phyloP scores from a whole-genome alignment of 1,140 invertebrate species.

The Drosophila oshimai region DNA sequence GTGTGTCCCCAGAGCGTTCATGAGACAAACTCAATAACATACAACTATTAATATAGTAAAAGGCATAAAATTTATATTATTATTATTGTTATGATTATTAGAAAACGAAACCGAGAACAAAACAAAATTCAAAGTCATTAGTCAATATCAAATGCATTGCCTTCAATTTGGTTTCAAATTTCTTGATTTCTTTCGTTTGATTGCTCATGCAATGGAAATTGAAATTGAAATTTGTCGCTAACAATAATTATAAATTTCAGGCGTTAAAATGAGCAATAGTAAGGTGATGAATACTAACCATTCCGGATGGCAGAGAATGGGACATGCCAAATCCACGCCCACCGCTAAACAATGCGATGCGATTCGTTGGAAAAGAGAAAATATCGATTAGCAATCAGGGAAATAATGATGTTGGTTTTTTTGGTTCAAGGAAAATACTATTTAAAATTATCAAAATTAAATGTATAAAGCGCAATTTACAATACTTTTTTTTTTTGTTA shows the following conservation, averaged over 20 bases:
- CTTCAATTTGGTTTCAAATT: slow-evolving; percentile 9
- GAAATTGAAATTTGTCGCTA: slow-evolving; percentile 54
- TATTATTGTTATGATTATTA: slow-evolving; percentile 39
- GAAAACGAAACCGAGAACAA: slow-evolving; percentile 44
- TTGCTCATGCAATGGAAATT: slow-evolving; percentile 64
- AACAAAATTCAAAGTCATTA: slow-evolving; percentile 39
- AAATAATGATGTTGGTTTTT: slow-evolving; percentile 42
- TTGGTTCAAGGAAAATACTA: not conserved
- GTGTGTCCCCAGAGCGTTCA: slow-evolving; percentile 78
- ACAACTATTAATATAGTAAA: slow-evolving; percentile 62
- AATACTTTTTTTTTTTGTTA: slow-evolving; percentile 8
- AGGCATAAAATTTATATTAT: slow-evolving; percentile 56
- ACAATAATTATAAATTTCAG: slow-evolving; percentile 50
- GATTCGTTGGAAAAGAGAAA: slow-evolving; percentile 22
- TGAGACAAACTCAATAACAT: slow-evolving; percentile 81
- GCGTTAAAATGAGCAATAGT: slow-evolving; percentile 2
- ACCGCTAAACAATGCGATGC: slow-evolving; percentile 57
- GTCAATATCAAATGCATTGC: slow-evolving; percentile 37
- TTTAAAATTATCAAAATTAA: slow-evolving; percentile 38
- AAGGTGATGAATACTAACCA: slow-evolving; percentile 68
- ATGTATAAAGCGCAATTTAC: slow-evolving; percentile 67
- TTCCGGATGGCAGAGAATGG: slow-evolving; percentile 82
- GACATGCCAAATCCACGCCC: slow-evolving; percentile 82
- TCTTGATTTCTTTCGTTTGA: slow-evolving; percentile 3
- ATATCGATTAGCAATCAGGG: slow-evolving; percentile 45